Evolutionary conservation across 2,888 invertebrate genomes (phyloP), one percentile per base, ranked within the genome.

Genomic region (Mythimna pallens): DNA sequence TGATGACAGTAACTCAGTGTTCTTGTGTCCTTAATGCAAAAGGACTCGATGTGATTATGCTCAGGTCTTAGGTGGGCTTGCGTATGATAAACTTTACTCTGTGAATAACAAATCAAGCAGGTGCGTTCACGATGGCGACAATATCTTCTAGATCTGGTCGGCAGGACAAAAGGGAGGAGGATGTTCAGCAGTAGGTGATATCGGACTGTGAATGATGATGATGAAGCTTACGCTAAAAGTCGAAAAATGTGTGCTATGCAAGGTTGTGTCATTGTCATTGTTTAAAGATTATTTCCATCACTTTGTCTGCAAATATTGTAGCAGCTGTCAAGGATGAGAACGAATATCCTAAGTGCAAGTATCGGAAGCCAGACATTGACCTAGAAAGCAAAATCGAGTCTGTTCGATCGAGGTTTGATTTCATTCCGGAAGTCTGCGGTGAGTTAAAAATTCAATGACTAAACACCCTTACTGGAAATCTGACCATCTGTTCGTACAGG

Each of bases 391-490:
- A 30, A 36, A 47, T 36, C 17, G 5, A 50, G 4, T 17, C n/a
- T 36, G 25, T 52, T 52, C 57, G n/a, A n/a, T n/a, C n/a, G n/a
- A 34, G 36, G 9, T 36, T 30, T 14, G 5, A 47, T 36, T 54
- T 68, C 36, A 63, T 68, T 62, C 20, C 30, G 43, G 52, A 30
- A 63, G 10, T 47, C 40, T 64, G 76, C 52, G 36, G 40, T 55
- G 22, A 59, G 14, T 20, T 22, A 34, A 70, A 52, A 34, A 55
- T 62, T 43, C 34, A 30, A 61, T 70, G 65, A 77, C 36, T 78
- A 57, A 71, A 30, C 36, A 30, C 30, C 36, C 52, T 78, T 66
- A 54, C 36, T n/a, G 12, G 72, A 66, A 72, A 58, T 47, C 30
- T 40, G 36, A 63, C 62, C 57, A 63, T 65, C 25, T 71, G 57